Evolutionary conservation across 2,888 invertebrate species (phyloP).

Genomic region (Amiota mariae): DNA sequence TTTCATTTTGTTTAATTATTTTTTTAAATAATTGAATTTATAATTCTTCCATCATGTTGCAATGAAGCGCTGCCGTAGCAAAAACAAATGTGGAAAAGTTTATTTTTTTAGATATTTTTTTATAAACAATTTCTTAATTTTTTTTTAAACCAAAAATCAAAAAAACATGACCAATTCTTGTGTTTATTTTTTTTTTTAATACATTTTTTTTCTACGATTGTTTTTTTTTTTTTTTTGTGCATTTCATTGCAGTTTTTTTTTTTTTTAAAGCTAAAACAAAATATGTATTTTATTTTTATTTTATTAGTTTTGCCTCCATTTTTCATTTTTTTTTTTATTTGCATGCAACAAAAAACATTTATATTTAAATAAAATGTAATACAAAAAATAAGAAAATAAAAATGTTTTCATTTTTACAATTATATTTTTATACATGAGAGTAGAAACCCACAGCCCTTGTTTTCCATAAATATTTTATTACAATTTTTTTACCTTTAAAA

Average conservation of each 20-base stretch:
- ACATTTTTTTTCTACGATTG: background rate
- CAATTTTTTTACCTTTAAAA: conserved; percentile 37
- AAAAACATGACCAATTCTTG: background rate
- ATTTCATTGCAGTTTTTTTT: conserved; percentile 13
- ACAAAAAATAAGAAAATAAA: conserved; percentile 4
- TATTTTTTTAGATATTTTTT: background rate
- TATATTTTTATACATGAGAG: conserved; percentile 7
- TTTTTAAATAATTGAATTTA: conserved; percentile 10
- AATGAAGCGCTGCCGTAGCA: conserved; percentile 57
- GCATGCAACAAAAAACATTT: conserved; percentile 30
- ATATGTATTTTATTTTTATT: background rate
- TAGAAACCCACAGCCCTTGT: background rate
- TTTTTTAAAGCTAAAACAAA: conserved; percentile 3
- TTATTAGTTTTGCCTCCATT: background rate
- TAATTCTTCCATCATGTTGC: conserved; percentile 49
- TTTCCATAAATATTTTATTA: background rate
- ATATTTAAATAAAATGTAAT: conserved; percentile 9
- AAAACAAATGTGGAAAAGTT: conserved; percentile 35
- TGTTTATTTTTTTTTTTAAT: conserved; percentile 32
- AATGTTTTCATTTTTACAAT: conserved; percentile 28
- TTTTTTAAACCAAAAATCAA: background rate
- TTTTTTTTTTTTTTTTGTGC: conserved; percentile 7
- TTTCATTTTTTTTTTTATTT: conserved; percentile 5
- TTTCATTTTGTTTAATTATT: background rate
- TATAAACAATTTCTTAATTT: conserved; percentile 39